Conservation (phyloP, 2,797 vertebrate species). For the Sebastes baramenuke region DNA sequence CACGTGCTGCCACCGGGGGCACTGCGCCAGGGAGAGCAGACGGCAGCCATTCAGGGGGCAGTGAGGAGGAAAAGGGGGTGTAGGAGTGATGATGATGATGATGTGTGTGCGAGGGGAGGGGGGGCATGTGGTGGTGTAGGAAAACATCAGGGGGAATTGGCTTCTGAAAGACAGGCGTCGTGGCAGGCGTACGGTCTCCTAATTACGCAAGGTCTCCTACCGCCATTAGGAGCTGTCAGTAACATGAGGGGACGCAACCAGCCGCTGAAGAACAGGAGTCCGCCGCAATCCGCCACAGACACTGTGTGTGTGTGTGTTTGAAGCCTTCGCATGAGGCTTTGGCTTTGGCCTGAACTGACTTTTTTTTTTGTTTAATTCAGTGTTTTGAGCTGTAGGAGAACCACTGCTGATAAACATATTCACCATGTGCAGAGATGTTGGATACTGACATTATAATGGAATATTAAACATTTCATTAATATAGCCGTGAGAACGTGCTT, state of each 20-base stretch:
- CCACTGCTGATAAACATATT: not conserved
- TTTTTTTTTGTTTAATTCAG: conserved; percentile 3
- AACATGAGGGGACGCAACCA: conserved; percentile 61
- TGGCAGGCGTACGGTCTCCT: conserved; percentile 60
- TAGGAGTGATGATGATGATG: conserved; percentile 34
- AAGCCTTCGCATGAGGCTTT: not conserved
- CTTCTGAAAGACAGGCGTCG: conserved; percentile 70
- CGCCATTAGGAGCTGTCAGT: conserved; percentile 73
- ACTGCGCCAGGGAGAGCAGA: conserved; percentile 74
- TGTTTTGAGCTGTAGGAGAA: not conserved
- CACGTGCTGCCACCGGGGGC: conserved; percentile 64
- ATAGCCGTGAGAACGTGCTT: not conserved
- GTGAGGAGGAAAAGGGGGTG: conserved; percentile 53
- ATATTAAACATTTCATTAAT: not conserved
- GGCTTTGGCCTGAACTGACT: conserved; percentile 23
- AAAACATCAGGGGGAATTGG: conserved; percentile 57
- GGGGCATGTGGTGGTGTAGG: conserved; percentile 23
- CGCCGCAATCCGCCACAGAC: conserved; percentile 20
- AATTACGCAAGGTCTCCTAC: conserved; percentile 75
- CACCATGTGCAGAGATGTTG: not conserved
- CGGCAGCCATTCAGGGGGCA: conserved; percentile 73
- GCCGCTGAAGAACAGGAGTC: conserved; percentile 50
- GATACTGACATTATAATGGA: not conserved
- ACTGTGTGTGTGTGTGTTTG: not conserved
- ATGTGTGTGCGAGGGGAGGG: not conserved